phyloP scores from a whole-genome alignment of 2,888 invertebrate genomes.

The Chymomyza amoena region DNA sequence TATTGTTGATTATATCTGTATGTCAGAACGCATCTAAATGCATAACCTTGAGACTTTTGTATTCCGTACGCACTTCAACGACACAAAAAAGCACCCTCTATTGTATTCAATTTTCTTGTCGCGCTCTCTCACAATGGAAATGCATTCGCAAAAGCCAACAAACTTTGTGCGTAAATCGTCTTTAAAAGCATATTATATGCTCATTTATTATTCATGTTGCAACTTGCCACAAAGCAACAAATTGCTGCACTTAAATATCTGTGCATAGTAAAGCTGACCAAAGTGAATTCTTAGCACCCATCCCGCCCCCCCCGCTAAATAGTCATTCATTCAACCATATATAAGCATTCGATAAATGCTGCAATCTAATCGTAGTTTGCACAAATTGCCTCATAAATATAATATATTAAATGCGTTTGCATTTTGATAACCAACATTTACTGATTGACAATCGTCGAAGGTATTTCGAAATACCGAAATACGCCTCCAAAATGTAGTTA shows the following conservation, averaged over 20 bases:
- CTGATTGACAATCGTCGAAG: conserved; percentile 28
- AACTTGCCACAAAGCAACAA: neutral
- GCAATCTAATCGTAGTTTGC: neutral
- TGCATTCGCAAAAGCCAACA: neutral
- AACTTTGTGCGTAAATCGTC: neutral
- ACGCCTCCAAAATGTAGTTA: neutral
- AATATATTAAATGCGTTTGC: neutral
- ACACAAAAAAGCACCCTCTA: neutral
- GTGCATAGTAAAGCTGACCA: neutral
- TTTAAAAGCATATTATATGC: neutral
- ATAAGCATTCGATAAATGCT: neutral
- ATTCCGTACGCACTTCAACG: too few relatives aligned
- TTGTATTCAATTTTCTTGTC: conserved; percentile 11
- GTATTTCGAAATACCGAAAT: conserved; percentile 11
- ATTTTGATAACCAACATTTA: conserved; percentile 45
- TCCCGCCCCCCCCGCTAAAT: neutral
- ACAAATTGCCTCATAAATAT: neutral
- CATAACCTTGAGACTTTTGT: too few relatives aligned
- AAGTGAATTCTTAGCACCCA: neutral
- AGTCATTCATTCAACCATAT: neutral
- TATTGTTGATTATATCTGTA: too few relatives aligned
- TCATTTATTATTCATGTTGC: neutral
- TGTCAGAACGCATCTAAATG: too few relatives aligned
- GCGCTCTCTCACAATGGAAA: neutral
- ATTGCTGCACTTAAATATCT: neutral